A percentile compares a stretch with the other conserved stretches of the same genome.
Evolutionary conservation across 1,140 invertebrate genomes (phyloP).

Genomic region (Yoshiicerus persimilis): DNA sequence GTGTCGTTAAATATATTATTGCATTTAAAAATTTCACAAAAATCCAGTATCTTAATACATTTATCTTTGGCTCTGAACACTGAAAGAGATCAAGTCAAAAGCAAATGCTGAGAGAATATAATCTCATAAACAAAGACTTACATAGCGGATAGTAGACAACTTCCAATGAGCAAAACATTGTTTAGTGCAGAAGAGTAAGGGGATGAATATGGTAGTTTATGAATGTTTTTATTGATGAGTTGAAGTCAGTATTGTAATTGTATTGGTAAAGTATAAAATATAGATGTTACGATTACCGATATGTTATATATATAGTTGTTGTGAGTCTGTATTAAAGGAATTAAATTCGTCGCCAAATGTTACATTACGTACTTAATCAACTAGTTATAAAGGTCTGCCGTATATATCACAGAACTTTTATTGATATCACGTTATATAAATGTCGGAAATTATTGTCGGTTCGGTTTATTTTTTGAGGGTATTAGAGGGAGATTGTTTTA

Average conservation of each 20-base stretch:
- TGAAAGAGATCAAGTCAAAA: slow-evolving; percentile 25
- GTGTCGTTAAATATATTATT: too few relatives aligned
- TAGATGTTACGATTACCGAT: background rate
- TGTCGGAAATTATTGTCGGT: background rate
- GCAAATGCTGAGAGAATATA: slow-evolving; percentile 41
- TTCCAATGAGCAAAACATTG: background rate
- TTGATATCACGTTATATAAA: background rate
- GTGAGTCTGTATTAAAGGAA: background rate
- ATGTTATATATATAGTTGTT: background rate
- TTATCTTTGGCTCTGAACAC: background rate
- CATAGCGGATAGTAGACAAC: background rate
- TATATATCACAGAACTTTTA: background rate
- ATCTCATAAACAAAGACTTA: background rate
- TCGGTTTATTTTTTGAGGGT: background rate
- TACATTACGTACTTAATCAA: background rate
- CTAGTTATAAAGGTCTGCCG: background rate
- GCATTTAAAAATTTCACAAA: background rate
- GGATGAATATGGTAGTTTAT: background rate
- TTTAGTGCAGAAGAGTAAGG: background rate
- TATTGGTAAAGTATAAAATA: background rate
- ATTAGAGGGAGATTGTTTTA: background rate
- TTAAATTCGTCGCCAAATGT: slow-evolving; percentile 23
- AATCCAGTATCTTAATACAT: background rate
- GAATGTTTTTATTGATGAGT: background rate
- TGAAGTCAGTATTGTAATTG: background rate